Base-by-base conservation (phyloP, 1,140 invertebrate genomes). In the Aradophagus sp. region DNA sequence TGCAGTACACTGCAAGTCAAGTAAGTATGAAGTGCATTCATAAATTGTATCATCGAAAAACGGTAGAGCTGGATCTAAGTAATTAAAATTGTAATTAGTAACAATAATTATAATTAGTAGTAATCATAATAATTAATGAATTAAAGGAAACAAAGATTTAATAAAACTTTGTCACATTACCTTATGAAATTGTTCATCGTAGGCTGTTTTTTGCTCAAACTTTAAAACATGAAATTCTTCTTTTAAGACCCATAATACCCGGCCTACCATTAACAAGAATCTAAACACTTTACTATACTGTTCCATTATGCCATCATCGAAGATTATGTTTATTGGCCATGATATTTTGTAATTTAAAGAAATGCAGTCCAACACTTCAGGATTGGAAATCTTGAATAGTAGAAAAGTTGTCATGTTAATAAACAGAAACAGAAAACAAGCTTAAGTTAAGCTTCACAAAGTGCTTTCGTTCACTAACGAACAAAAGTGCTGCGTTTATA, bases 291-390 rank as follows among this genome's bases (percentile, higher is more conserved):
- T 89, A 1, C 88, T 88, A 74, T 93, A 93, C 69, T 92, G 88
- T 6, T 86, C 73, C 47, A 93, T 84, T 0, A 90, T 87, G 48
- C 91, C 89, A 0, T 88, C 88, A 2, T 91, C 92, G 14, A 94
- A 81, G 20, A 94, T 89, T 16, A 94, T 89, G 77, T 93, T 93
- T 0, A 93, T 75, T 0, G 93, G 93, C 93, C 93, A 94, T 7
- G 88, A 82, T 1, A 92, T 87, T 31, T 89, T 86, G 73, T 93
- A 93, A 8, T 89, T 88, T n/a, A 94, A 77, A 0, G 87, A 89
- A 1, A 94, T 78, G 68, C 89, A 90, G 34, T 89, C 87, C 1
- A 93, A 74, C 0, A 89, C 88, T 63, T 91, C 88, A 0, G 91
- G 88, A 44, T 91, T 80, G 5, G 81, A 81, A 16, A 83, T 73